Evolutionary conservation across 2,797 vertebrate species (phyloP).

Genomic region (Hypotaenidia okinawae): DNA sequence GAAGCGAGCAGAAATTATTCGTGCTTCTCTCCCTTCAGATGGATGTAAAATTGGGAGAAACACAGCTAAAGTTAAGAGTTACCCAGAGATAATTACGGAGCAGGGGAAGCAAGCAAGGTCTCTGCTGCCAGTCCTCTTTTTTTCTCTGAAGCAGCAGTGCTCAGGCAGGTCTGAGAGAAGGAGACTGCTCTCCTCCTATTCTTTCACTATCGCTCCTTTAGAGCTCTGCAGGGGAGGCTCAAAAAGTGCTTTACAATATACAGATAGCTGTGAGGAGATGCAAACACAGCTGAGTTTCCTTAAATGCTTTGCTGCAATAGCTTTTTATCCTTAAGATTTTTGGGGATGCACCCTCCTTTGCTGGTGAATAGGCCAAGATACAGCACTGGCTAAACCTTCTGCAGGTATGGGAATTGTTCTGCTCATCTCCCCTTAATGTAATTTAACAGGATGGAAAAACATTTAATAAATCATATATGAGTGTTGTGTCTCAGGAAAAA

Average conservation of each 20-base stretch:
- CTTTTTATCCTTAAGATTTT: neutral
- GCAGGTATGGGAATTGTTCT: neutral
- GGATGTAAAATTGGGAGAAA: neutral
- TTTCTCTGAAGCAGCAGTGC: neutral
- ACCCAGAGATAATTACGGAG: neutral
- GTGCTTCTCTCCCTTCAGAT: neutral
- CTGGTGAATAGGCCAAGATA: neutral
- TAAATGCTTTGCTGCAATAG: neutral
- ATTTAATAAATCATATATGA: neutral
- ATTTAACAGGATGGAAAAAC: neutral
- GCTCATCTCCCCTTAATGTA: neutral
- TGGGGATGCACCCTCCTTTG: neutral
- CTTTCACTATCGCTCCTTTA: neutral
- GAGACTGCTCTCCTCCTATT: neutral
- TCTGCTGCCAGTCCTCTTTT: neutral
- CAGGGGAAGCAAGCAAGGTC: neutral
- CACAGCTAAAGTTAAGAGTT: neutral
- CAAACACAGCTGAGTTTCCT: neutral
- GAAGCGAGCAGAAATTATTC: neutral
- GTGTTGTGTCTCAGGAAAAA: neutral
- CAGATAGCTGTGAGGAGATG: neutral
- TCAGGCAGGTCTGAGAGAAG: neutral
- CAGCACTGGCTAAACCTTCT: neutral
- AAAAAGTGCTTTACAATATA: neutral
- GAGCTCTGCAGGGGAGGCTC: neutral